Base-by-base conservation (phyloP, 2,888 invertebrate species). In the Diaperis boleti region DNA sequence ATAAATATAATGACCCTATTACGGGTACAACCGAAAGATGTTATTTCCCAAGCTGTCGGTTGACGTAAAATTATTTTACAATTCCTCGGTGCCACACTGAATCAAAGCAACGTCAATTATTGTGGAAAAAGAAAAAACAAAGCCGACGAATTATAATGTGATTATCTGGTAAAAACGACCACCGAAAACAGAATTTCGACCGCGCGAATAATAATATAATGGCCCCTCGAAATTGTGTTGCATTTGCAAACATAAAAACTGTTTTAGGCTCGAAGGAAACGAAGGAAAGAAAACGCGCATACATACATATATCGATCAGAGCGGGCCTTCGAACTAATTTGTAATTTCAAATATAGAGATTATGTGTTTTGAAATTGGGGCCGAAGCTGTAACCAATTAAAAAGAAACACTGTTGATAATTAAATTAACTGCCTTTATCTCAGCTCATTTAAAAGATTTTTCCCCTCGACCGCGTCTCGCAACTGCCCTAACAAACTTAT, bases 391-490 rank as follows among this genome's bases (percentile, higher is more conserved):
- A 64, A 60, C 60, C 60, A 61, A 57, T 64, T 61, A 64, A 59
- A 64, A 64, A 61, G 56, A 31, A 64, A 60, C 64, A 60, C 50
- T 56, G 56, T 50, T 60, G 60, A 60, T 60, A 64, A 60, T 64
- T 64, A 56, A 64, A 64, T 60, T 60, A 57, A 61, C 60, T 56
- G 50, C 44, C 47, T 55, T 55, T 55, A 55, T 55, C 55, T 55
- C 55, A 33, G 55, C 55, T 55, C 55, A 55, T 29, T 55, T 55
- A 55, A 55, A 44, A 55, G 42, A 44, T 55, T 55, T 55, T 26
- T 42, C 11, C 31, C 20, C 42, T 55, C 55, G 44, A 44, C 42
- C 55, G 44, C 31, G 11, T 54, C 33, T 10, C 31, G 14, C n/a
- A n/a, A n/a, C 15, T 42, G 17, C 31, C 14, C 44, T 54, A 54